Evolutionary conservation across 2,888 invertebrate species (phyloP).

Genomic region (Ceratothoa steindachneri): DNA sequence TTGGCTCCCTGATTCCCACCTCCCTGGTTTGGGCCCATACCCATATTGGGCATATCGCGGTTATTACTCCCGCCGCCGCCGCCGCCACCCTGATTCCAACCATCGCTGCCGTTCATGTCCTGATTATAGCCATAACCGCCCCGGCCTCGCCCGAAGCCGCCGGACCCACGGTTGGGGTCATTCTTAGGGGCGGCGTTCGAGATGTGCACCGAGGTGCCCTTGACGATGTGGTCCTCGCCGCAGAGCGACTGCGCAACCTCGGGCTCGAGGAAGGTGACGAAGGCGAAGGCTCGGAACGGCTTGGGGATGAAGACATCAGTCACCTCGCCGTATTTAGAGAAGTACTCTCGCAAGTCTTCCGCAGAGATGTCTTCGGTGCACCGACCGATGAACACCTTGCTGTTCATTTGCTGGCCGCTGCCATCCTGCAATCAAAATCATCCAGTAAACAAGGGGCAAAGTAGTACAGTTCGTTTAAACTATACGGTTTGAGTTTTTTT

Average conservation of each 20-base stretch:
- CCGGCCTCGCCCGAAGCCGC: conserved; percentile 58
- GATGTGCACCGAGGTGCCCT: conserved; percentile 82
- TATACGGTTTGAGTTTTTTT: no score
- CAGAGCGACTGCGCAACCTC: conserved; percentile 84
- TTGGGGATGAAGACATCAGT: conserved; percentile 94
- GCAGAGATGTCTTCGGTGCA: conserved; percentile 88
- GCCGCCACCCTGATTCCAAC: conserved; percentile 44
- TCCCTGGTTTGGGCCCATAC: conserved; percentile 39
- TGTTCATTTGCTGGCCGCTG: conserved; percentile 75
- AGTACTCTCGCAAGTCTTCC: conserved; percentile 84
- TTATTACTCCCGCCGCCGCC: conserved; percentile 18
- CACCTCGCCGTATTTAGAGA: conserved; percentile 85
- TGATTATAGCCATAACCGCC: conserved; percentile 58
- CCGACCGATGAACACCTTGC: conserved; percentile 91
- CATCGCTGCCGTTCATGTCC: conserved; percentile 57
- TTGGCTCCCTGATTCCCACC: conserved; percentile 49
- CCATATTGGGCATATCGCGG: conserved; percentile 50
- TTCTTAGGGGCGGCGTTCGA: conserved; percentile 82
- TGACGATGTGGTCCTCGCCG: conserved; percentile 90
- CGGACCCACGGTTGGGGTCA: conserved; percentile 54
- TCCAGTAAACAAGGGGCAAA: no score
- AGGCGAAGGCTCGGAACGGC: conserved; percentile 86
- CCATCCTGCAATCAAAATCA: conserved; percentile 63
- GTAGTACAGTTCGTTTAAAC: no score
- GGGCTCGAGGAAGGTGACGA: conserved; percentile 88